A percentile compares a stretch with the other conserved stretches of the same genome.
phyloP scores from a whole-genome alignment of 2,113 vertebrate genomes.

The Herpailurus yagouaroundi region DNA sequence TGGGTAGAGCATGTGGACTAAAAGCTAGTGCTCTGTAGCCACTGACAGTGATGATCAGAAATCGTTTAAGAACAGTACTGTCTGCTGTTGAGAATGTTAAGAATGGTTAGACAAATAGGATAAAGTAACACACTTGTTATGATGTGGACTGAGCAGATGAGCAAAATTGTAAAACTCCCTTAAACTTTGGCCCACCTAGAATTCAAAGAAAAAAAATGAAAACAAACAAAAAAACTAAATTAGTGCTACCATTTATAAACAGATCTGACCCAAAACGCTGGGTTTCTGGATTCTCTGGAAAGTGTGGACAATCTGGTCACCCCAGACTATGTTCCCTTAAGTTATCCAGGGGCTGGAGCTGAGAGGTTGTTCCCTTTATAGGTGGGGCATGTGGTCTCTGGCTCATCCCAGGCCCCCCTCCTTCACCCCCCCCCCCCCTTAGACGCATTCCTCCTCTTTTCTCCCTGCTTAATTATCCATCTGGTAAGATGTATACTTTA shows the following conservation, averaged over 20 bases:
- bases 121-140: background rate
- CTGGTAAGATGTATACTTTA: background rate
- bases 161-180: background rate
- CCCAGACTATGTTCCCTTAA: background rate
- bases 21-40: background rate
- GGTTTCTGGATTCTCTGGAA: background rate
- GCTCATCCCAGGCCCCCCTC: accelerated
- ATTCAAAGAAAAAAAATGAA: background rate
- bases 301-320: background rate
- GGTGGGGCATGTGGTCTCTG: background rate
- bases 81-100: background rate
- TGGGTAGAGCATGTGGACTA: background rate
- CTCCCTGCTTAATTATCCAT: too few species aligned
- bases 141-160: background rate
- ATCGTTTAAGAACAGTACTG: background rate
- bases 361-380: background rate
- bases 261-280: background rate
- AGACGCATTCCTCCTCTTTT: background rate
- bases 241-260: background rate
- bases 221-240: background rate
- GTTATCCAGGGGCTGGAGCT: background rate
- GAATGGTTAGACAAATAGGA: background rate
- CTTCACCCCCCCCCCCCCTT: background rate
- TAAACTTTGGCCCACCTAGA: background rate
- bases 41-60: background rate